Conservation (phyloP, 2,888 invertebrate genomes). For the Mythimna vitellina region DNA sequence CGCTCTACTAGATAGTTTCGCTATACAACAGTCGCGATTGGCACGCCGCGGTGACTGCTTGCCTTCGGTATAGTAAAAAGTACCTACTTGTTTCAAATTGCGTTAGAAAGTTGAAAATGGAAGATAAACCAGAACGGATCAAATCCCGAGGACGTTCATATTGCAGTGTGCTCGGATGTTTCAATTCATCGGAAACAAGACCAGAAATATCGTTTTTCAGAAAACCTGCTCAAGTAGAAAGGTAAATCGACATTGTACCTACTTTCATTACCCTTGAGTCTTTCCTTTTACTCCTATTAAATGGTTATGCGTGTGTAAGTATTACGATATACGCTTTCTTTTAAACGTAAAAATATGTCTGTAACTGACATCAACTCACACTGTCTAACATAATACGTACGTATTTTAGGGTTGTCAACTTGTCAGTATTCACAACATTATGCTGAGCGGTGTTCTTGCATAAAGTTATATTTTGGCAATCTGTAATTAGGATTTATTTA, state of each 20-base stretch:
- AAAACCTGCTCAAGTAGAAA: constrained; percentile 7
- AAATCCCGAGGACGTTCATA: constrained; percentile 23
- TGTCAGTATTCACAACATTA: background rate
- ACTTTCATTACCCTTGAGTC: background rate
- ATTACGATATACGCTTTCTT: too few relatives aligned
- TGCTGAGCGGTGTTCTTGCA: background rate
- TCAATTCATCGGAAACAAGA: constrained; percentile 16
- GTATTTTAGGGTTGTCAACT: background rate
- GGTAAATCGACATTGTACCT: constrained; percentile 10
- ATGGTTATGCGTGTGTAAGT: background rate
- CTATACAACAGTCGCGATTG: constrained; percentile 39
- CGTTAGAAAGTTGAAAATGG: constrained; percentile 1
- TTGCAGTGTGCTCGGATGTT: constrained; percentile 37
- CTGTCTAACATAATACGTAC: too few relatives aligned
- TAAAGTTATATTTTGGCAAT: background rate
- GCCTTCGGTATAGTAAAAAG: background rate
- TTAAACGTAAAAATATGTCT: background rate
- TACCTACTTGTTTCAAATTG: too few relatives aligned
- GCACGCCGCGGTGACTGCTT: constrained; percentile 9
- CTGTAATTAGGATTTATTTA: background rate
- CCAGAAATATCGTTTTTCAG: constrained; percentile 34
- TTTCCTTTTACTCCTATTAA: background rate
- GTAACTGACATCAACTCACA: background rate
- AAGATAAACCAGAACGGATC: background rate
- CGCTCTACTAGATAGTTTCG: constrained; percentile 35